Base-by-base conservation (phyloP, 2,888 invertebrate species). In the Perithous albicinctus region DNA sequence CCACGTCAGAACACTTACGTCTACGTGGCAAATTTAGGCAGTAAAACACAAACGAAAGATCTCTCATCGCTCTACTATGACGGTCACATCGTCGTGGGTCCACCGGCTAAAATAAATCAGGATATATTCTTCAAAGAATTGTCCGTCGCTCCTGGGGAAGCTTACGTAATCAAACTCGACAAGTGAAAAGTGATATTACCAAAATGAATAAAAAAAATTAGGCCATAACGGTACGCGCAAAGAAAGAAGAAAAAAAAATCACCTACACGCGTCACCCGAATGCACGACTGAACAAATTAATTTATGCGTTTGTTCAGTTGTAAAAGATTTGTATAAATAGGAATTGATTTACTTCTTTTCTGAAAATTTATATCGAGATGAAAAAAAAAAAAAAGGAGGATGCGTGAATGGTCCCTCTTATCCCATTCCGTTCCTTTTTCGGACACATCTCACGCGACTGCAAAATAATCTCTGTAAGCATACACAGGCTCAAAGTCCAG, bases 1-100 rank as follows among this genome's bases (percentile, higher is more conserved):
- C 97, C 97, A 0, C 94, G 97, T 15, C 94, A 96, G 78, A 96
- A 96, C 89, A 95, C 96, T 0, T 97, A 96, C 89, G 96, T 96
- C 0, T 95, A 96, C 80, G 95, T 97, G 0, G 95, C 95, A 0
- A 97, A 97, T 93, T 94, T 97, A 1, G 96, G 96, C 0, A 93
- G 91, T 46, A 91, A 90, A 7, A 93, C 94, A 18, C 94, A 95
- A 46, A 94, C 94, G 1, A 95, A 95, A 69, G 97, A 97, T 93
- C 93, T 97, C 76, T 96, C 97, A 0, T 94, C 95, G 0, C 94
- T 96, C 92, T 96, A 96, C 90, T 97, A 97, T 89, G 96, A 96
- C 66, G 97, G 97, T 0, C 92, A 93, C 63, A 93, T 95, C 4
- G 92, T 95, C 23, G 93, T 95, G n/a, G 94, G 94, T 2, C 94